These are phyloP conservation scores for Ctenopoma multispine DNA, from an alignment of 2,797 vertebrate genomes.

Conservation along the genomic window DNA sequence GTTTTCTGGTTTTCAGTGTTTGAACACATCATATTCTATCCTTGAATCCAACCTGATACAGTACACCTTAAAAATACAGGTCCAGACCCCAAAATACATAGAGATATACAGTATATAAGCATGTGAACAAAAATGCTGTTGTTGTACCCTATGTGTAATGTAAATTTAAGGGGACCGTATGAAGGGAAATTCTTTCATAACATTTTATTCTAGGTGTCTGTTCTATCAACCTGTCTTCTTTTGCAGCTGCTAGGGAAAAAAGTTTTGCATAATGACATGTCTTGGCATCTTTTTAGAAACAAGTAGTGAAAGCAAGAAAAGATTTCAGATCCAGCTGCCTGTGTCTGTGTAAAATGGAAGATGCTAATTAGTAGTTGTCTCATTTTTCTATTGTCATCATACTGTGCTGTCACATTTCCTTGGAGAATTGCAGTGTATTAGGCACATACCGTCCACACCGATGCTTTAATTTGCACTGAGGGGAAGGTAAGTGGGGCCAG, in stretches of 20 bases:
- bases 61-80: background rate
- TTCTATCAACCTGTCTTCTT: background rate
- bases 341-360: background rate
- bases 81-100: background rate
- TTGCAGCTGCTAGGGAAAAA: no score
- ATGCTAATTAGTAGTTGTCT: background rate
- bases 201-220: background rate
- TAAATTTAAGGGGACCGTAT: no score
- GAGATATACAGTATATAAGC: background rate
- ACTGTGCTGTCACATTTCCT: background rate
- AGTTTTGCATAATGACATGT: no score
- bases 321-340: background rate
- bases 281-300: background rate
- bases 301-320: background rate
- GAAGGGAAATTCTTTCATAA: background rate
- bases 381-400: background rate
- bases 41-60: background rate
- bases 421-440: background rate
- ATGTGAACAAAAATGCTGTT: background rate
- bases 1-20: background rate
- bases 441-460: background rate
- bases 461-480: constrained; percentile 14
- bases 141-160: background rate
- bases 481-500: constrained; percentile 21
- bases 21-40: background rate